Base-by-base conservation (phyloP, 2,113 vertebrate genomes). In the Macaca fascicularis region DNA sequence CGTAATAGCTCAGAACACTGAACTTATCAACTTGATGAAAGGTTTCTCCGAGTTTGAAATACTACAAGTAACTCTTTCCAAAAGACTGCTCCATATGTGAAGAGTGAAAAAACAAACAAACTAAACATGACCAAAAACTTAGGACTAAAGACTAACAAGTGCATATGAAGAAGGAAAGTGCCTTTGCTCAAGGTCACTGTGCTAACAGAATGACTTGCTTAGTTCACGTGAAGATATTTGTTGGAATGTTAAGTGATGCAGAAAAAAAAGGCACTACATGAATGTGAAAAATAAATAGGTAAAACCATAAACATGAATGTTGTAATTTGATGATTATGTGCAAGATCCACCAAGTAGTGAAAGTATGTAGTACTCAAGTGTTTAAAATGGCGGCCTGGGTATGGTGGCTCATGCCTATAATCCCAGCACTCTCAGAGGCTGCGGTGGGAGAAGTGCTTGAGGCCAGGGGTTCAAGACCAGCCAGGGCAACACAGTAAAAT, bases 11-110 rank as follows among this genome's bases (percentile, higher is more conserved):
- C 45, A 38, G 69, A 89, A 95, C 6, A 45, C 57, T 74, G 74
- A 94, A 81, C 52, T 67, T 72, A 57, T 85, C 64, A 81, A 79
- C n/a, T 23, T 48, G 32, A 85, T 90, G 89, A 93, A 94, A 83
- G 84, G 9, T 57, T 95, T 81, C 72, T 7, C 35, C 40, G 67
- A 32, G 38, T 89, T 70, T 80, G 89, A 95, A 90, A 97, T 61
- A 81, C 52, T 59, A 9, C 9, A 80, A 90, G 75, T 22, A 35
- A 64, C 20, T 61, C 38, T 92, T 96, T 85, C 76, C 25, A 55
- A 90, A 90, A 90, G 84, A 76, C 2, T 17, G 64, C 40, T 75
- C 22, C 17, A 11, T 57, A 59, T 76, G 20, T 64, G 30, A 95
- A 75, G 50, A 74, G n/a, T 25, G 16, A 5, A 11, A 27, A 6